phyloP scores from a whole-genome alignment of 1,140 invertebrate species.

The Atta texana region DNA sequence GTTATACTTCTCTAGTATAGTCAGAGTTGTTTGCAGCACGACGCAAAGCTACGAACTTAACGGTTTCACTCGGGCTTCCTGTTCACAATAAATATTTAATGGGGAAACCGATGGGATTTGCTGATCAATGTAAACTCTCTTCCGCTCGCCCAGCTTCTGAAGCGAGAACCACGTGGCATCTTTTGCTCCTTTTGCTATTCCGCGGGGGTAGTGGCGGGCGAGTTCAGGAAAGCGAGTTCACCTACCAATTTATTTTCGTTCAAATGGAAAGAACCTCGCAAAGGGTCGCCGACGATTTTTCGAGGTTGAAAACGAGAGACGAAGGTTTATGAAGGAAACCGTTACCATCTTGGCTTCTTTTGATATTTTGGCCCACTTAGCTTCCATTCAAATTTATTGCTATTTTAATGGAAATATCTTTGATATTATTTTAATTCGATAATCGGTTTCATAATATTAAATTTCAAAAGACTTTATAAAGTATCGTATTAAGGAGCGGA shows the following conservation, averaged over 20 bases:
- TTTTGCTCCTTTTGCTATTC: constrained; percentile 51
- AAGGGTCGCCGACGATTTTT: constrained; percentile 56
- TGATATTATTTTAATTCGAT: constrained; percentile 52
- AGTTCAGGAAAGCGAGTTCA: constrained; percentile 32
- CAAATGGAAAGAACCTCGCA: constrained; percentile 69
- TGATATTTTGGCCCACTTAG: constrained; percentile 66
- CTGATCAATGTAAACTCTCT: constrained; percentile 76
- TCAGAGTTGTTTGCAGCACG: background rate
- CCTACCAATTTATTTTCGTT: constrained; percentile 75
- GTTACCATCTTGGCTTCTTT: constrained; percentile 55
- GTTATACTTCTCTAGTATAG: background rate
- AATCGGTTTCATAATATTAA: background rate
- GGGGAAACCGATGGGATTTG: constrained; percentile 73
- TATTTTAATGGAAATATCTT: constrained; percentile 68
- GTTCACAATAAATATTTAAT: constrained; percentile 78
- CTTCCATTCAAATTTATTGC: constrained; percentile 71
- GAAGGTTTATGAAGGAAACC: constrained; percentile 25
- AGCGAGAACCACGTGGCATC: constrained; percentile 38
- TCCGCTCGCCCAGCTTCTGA: constrained; percentile 65
- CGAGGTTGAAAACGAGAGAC: constrained; percentile 42
- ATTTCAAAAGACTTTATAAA: background rate
- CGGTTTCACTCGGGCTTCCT: constrained; percentile 60
- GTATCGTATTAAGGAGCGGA: background rate
- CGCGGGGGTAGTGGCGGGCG: background rate
- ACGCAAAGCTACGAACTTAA: constrained; percentile 9